Conservation (phyloP, 2,797 vertebrate species). For the Rhynchotus rufescens region DNA sequence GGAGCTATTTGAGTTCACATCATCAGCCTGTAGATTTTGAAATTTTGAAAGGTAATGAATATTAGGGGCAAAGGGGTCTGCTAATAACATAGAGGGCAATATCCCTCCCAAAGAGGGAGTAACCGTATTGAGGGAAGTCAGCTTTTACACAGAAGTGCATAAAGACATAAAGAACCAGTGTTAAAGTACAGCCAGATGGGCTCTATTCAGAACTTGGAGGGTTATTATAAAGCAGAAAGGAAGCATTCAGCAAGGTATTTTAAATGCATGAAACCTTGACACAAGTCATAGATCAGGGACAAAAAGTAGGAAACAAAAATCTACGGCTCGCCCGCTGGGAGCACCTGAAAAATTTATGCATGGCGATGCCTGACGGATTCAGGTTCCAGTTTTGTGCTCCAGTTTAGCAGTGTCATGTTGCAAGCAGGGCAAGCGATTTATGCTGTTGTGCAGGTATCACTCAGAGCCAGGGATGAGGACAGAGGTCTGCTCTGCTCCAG, state of each 20-base stretch:
- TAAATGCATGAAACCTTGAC: conserved; percentile 16
- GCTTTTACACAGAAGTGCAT: background rate
- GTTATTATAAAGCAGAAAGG: background rate
- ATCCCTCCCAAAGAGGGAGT: background rate
- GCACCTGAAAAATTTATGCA: background rate
- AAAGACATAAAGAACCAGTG: background rate
- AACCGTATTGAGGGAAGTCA: background rate
- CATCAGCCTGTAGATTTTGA: background rate
- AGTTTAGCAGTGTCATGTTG: background rate
- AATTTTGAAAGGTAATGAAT: background rate
- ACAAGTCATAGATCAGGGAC: background rate
- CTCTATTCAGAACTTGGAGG: background rate
- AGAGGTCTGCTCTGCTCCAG: background rate
- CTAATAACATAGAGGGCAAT: background rate
- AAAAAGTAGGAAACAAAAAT: background rate
- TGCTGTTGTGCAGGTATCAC: background rate
- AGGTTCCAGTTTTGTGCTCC: background rate
- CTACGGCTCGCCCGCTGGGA: background rate
- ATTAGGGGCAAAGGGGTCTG: background rate
- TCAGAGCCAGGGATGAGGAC: background rate
- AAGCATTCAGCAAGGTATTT: background rate
- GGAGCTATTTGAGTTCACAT: background rate
- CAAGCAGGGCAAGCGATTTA: background rate
- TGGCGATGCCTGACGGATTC: background rate
- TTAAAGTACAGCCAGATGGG: background rate